These are phyloP conservation scores for Polyodon spathula DNA, from an alignment of 2,113 vertebrate genomes.

Conservation along the genomic window DNA sequence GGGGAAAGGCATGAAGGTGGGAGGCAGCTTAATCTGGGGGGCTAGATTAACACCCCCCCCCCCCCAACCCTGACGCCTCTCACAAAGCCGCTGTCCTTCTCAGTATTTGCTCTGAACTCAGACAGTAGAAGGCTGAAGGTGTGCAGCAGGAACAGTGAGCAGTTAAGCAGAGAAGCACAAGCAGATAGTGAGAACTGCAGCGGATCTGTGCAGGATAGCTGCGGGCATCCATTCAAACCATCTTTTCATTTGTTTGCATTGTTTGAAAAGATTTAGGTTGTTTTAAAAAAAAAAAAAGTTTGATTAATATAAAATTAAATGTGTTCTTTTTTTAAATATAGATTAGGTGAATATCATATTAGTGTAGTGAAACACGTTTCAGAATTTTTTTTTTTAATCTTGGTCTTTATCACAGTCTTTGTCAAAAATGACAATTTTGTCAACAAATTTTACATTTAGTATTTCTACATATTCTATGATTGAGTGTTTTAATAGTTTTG, in stretches of 20 bases:
- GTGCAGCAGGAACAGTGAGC: not conserved
- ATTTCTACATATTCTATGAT: no score
- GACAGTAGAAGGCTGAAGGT: conserved; percentile 5
- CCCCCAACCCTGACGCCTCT: conserved; percentile 22
- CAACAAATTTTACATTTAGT: no score
- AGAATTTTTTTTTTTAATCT: no score
- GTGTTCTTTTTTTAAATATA: no score
- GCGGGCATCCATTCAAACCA: not conserved
- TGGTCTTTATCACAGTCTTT: no score
- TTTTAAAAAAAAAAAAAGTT: no score
- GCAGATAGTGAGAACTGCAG: conserved; percentile 1
- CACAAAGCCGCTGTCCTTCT: conserved; percentile 1
- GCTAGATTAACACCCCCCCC: conserved; percentile 24
- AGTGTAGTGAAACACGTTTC: no score
- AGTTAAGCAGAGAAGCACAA: conserved; percentile 13
- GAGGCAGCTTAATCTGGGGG: conserved; percentile 24
- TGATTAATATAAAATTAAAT: no score
- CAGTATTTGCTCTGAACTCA: conserved; percentile 18
- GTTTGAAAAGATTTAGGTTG: no score
- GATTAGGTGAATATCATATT: no score
- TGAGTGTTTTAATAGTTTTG: no score
- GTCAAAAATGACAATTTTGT: no score
- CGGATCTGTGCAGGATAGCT: not conserved
- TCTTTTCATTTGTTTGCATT: not conserved
- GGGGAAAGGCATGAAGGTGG: conserved; percentile 20